Evolutionary conservation across 2,113 vertebrate species (phyloP).

Genomic region (Grantiella picta): DNA sequence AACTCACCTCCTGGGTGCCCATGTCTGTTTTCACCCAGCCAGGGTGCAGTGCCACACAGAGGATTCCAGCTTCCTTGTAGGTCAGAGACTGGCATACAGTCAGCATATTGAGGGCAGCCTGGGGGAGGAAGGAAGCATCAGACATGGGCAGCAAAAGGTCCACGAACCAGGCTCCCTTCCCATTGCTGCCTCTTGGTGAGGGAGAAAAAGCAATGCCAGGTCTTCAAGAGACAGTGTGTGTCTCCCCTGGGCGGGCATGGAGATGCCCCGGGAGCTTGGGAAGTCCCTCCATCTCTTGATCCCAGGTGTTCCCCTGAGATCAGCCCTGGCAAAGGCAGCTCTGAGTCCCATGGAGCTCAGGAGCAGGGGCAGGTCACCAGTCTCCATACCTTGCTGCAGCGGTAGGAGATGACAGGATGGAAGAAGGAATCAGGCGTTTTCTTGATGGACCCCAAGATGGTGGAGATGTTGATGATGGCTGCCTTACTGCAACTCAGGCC

Average conservation of each 20-base stretch:
- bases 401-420: conserved; percentile 41
- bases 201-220: background rate
- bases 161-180: background rate
- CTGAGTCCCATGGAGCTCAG: background rate
- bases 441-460: conserved; percentile 21
- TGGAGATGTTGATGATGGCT: conserved; percentile 65
- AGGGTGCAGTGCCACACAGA: conserved; percentile 66
- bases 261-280: background rate
- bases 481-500: conserved; percentile 53
- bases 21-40: conserved; percentile 76
- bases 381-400: conserved; percentile 63
- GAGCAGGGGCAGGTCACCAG: rapidly evolving
- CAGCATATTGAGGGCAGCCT: conserved; percentile 77
- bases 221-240: background rate
- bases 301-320: background rate
- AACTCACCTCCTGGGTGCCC: conserved; percentile 64
- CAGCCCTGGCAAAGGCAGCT: background rate
- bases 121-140: background rate
- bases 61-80: conserved; percentile 41
- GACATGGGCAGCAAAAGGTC: background rate
- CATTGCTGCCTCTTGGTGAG: background rate
- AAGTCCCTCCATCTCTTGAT: rapidly evolving
- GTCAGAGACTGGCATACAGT: conserved; percentile 67
- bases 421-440: background rate
- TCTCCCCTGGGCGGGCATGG: background rate